phyloP scores from a whole-genome alignment of 2,797 vertebrate genomes.

The Microcaecilia unicolor region DNA sequence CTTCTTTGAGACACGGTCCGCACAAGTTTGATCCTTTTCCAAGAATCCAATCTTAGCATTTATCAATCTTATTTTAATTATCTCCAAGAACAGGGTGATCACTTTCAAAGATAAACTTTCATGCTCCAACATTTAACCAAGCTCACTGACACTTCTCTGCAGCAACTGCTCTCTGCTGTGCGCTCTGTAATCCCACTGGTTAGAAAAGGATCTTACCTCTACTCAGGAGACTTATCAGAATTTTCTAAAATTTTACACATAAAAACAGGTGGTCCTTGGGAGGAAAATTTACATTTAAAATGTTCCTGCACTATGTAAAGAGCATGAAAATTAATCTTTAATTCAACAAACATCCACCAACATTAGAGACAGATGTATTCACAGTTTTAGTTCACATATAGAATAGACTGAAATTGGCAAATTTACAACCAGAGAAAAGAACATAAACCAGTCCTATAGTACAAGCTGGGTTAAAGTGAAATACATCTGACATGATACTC shows the following conservation, averaged over 20 bases:
- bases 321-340: constrained; percentile 70
- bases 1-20: background rate
- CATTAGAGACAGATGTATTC: constrained; percentile 37
- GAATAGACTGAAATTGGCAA: constrained; percentile 40
- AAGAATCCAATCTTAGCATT: background rate
- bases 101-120: background rate
- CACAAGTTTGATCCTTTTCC: background rate
- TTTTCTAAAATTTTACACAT: too few relatives aligned
- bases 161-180: too few relatives aligned
- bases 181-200: too few relatives aligned
- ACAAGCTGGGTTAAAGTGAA: constrained; percentile 11
- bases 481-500: background rate
- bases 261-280: too few relatives aligned
- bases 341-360: constrained; percentile 55
- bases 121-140: too few relatives aligned
- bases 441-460: constrained; percentile 13
- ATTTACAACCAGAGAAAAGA: constrained; percentile 40
- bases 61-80: fast-evolving
- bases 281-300: too few relatives aligned
- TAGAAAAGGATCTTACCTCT: too few relatives aligned
- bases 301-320: too few relatives aligned
- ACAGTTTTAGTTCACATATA: constrained; percentile 56
- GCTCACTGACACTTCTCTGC: too few relatives aligned
- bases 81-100: background rate
- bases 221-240: too few relatives aligned